phyloP scores from a whole-genome alignment of 2,113 vertebrate genomes.

The Nibea albiflora region DNA sequence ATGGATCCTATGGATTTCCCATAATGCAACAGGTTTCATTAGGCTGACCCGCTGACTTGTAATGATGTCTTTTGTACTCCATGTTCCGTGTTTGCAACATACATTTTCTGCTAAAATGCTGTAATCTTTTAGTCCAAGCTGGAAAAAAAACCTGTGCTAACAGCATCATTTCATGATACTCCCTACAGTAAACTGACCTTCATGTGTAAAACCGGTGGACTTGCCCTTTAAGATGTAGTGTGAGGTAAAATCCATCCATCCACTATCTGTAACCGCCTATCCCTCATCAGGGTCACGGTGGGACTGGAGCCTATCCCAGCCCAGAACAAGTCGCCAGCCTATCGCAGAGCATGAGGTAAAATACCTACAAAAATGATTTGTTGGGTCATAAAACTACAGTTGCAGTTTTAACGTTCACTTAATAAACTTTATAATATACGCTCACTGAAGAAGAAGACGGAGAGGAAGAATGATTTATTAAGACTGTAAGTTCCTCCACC shows the following conservation, averaged over 20 bases:
- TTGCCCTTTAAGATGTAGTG: background rate
- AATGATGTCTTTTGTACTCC: background rate
- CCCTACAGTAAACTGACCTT: background rate
- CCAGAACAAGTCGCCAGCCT: too few relatives aligned
- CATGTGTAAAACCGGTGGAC: background rate
- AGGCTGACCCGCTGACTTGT: background rate
- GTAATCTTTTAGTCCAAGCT: too few relatives aligned
- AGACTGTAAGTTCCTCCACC: background rate
- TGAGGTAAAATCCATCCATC: background rate
- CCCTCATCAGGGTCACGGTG: too few relatives aligned
- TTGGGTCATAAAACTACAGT: background rate
- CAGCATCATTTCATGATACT: background rate
- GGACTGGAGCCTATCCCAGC: too few relatives aligned
- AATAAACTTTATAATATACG: background rate
- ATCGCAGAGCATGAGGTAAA: too few relatives aligned
- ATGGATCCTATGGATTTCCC: background rate
- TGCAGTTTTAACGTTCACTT: background rate
- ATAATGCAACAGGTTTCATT: background rate
- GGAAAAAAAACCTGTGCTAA: too few relatives aligned
- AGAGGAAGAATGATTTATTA: background rate
- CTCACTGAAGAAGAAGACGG: background rate
- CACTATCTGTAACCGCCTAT: too few relatives aligned
- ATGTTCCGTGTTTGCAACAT: background rate
- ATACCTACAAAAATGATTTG: background rate
- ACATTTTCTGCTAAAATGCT: background rate